phyloP scores from a whole-genome alignment of 2,113 vertebrate genomes.

The Callipepla squamata region DNA sequence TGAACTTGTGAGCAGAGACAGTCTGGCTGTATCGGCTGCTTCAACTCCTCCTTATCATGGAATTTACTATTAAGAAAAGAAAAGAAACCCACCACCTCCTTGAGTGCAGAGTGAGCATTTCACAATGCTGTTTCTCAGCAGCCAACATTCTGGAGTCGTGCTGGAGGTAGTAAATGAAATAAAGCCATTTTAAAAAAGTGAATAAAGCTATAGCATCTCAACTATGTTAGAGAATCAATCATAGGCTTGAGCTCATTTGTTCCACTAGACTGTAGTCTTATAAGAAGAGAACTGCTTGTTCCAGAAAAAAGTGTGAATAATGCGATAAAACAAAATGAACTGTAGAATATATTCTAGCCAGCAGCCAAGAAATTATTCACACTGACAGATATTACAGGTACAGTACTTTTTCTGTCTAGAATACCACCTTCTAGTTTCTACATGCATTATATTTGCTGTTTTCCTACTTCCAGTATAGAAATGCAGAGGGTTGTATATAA shows the following conservation, averaged over 20 bases:
- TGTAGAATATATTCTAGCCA: conserved; percentile 60
- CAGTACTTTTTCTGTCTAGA: conserved; percentile 50
- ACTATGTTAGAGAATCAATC: conserved; percentile 66
- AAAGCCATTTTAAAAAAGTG: conserved; percentile 13
- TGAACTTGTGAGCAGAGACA: conserved; percentile 71
- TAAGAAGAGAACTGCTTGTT: conserved; percentile 63
- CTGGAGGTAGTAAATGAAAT: conserved; percentile 63
- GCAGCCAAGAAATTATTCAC: conserved; percentile 72
- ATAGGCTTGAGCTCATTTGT: conserved; percentile 53
- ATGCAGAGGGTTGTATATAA: neutral
- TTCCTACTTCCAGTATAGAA: neutral
- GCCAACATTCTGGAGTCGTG: conserved; percentile 25
- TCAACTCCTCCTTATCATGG: conserved; percentile 69
- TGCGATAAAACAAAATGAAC: conserved; percentile 71
- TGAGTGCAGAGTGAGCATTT: conserved; percentile 67
- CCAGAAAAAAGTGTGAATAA: conserved; percentile 69
- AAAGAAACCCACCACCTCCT: conserved; percentile 33
- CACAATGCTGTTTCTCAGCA: conserved; percentile 55
- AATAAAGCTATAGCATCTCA: conserved; percentile 57
- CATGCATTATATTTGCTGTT: conserved; percentile 16
- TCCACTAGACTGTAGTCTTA: conserved; percentile 53
- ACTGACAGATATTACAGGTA: conserved; percentile 61
- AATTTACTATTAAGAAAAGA: conserved; percentile 48
- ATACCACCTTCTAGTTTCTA: conserved; percentile 29
- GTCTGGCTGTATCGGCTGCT: conserved; percentile 65